These are phyloP conservation scores for Hemitrygon akajei DNA, from an alignment of 2,797 vertebrate species.

Conservation along the genomic window DNA sequence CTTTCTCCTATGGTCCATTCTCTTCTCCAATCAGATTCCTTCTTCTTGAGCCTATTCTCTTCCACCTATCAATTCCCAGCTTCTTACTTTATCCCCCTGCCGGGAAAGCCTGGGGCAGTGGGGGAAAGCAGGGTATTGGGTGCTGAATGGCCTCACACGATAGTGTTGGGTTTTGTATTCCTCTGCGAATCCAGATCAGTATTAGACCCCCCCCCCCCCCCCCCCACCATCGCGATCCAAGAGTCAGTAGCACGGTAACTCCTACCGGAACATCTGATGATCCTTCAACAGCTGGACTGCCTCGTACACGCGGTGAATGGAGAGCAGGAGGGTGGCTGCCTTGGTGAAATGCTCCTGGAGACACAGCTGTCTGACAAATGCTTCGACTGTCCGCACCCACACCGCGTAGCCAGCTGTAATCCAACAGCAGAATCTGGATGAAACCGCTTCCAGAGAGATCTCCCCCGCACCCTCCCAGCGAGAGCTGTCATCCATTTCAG, in stretches of 20 bases:
- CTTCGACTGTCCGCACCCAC: constrained; percentile 78
- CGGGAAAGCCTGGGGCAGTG: neutral
- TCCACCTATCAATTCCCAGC: too few relatives aligned
- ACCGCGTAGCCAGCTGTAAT: constrained; percentile 74
- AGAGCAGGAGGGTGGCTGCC: constrained; percentile 85
- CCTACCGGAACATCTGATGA: constrained; percentile 82
- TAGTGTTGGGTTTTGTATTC: too few relatives aligned
- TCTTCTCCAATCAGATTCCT: too few relatives aligned
- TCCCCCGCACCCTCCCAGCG: neutral
- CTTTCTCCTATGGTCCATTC: too few relatives aligned
- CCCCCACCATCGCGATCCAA: too few relatives aligned
- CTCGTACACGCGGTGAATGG: constrained; percentile 79
- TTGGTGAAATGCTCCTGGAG: constrained; percentile 90
- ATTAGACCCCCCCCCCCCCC: too few relatives aligned
- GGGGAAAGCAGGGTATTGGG: neutral
- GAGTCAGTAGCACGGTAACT: too few relatives aligned
- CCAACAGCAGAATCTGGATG: constrained; percentile 18
- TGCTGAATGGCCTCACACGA: neutral
- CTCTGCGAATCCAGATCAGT: neutral
- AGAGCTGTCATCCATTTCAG: neutral
- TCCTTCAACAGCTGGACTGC: constrained; percentile 77
- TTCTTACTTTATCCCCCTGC: too few relatives aligned
- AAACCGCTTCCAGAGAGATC: too few relatives aligned
- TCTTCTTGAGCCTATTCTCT: too few relatives aligned
- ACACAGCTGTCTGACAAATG: constrained; percentile 83